phyloP scores from a whole-genome alignment of 2,797 vertebrate genomes.

The Botia almorhae region DNA sequence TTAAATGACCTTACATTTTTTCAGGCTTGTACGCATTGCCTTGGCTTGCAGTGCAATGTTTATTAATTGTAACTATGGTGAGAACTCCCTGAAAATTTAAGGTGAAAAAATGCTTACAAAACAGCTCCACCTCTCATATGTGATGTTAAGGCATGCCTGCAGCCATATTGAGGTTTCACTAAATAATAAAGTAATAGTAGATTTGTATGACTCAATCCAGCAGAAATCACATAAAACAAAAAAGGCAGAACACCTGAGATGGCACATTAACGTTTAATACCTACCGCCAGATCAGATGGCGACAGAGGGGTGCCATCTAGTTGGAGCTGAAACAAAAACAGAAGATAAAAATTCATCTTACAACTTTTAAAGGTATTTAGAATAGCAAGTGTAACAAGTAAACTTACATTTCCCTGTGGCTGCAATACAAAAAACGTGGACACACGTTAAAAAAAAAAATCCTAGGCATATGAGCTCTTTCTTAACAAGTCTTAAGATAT shows the following conservation, averaged over 20 bases:
- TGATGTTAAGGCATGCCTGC: background rate
- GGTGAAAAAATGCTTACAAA: too few relatives aligned
- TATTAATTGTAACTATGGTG: too few relatives aligned
- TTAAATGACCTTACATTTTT: too few relatives aligned
- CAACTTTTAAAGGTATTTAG: conserved; percentile 6
- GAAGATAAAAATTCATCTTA: background rate
- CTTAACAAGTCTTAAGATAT: too few relatives aligned
- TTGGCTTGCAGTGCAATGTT: too few relatives aligned
- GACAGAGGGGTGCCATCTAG: conserved; percentile 84
- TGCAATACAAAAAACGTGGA: background rate
- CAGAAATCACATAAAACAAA: conserved; percentile 11
- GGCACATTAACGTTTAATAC: conserved; percentile 59
- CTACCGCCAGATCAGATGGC: conserved; percentile 84
- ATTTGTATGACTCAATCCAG: background rate
- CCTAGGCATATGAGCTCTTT: too few relatives aligned
- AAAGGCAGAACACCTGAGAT: background rate
- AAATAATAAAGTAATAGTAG: background rate
- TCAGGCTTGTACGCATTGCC: too few relatives aligned
- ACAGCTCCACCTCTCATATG: background rate
- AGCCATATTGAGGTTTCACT: background rate
- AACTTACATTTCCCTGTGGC: background rate
- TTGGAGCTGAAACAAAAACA: conserved; percentile 78
- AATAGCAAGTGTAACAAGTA: background rate
- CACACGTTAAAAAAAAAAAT: too few relatives aligned
- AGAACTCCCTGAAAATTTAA: too few relatives aligned